Percentiles rank a stretch among this genome's conserved stretches.
phyloP scores from a whole-genome alignment of 2,797 vertebrate species.

The Sebastes variabilis region DNA sequence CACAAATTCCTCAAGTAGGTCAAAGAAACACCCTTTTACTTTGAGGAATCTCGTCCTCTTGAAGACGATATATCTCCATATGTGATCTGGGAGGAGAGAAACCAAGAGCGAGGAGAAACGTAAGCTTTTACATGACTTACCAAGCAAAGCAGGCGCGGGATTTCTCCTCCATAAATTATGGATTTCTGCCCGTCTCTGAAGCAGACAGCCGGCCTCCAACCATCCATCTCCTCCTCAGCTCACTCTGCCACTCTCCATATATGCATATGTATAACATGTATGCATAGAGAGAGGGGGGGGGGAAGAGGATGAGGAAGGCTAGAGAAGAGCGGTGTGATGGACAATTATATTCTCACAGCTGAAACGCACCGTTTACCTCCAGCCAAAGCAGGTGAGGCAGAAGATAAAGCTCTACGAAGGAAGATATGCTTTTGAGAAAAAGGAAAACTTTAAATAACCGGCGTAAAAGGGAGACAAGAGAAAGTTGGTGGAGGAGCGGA shows the following conservation, averaged over 20 bases:
- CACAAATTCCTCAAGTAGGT: conserved; percentile 13
- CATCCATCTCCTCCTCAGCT: conserved; percentile 32
- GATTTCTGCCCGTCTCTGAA: conserved; percentile 26
- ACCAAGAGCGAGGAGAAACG: background rate
- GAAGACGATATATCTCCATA: background rate
- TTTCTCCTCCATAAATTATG: conserved; percentile 54
- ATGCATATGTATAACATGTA: conserved; percentile 30
- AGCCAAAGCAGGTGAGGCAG: conserved; percentile 9
- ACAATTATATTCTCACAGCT: background rate
- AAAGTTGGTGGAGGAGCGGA: background rate
- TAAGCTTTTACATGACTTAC: conserved; percentile 37
- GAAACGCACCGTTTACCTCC: background rate
- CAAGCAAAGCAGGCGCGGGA: conserved; percentile 9
- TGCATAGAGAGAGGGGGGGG: background rate
- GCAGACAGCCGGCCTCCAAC: conserved; percentile 35
- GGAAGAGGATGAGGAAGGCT: background rate
- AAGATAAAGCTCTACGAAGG: background rate
- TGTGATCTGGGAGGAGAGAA: background rate
- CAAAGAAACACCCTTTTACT: conserved; percentile 14
- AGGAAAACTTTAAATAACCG: conserved; percentile 18
- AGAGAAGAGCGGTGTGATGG: background rate
- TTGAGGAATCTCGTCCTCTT: conserved; percentile 14
- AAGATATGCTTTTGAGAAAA: background rate
- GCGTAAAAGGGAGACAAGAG: background rate
- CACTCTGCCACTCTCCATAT: conserved; percentile 6